These are phyloP conservation scores for Ditula angustiorana DNA, from an alignment of 2,888 invertebrate species.

Conservation along the genomic window DNA sequence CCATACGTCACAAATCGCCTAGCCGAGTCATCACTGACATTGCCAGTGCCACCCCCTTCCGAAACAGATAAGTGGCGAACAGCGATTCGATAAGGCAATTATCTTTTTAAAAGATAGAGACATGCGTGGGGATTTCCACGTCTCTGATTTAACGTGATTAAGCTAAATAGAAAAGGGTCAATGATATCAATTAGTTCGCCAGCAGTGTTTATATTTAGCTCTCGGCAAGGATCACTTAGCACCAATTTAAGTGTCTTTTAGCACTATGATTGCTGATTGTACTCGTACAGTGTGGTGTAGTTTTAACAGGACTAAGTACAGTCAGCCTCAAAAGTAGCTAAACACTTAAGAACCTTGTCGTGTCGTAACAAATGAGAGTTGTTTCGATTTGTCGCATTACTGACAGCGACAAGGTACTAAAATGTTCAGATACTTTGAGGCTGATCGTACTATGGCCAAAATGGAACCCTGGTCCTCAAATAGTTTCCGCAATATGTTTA, in stretches of 20 bases:
- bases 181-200: conserved; percentile 15
- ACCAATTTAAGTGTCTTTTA: conserved; percentile 27
- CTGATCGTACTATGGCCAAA: too few relatives aligned
- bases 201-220: not conserved
- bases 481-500: too few relatives aligned
- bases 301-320: too few relatives aligned
- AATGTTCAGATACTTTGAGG: too few relatives aligned
- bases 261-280: conserved; percentile 8
- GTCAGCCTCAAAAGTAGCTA: too few relatives aligned
- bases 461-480: too few relatives aligned
- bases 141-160: not conserved
- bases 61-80: not conserved
- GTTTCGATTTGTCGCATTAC: too few relatives aligned
- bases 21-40: too few relatives aligned
- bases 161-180: not conserved
- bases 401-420: too few relatives aligned
- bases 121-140: conserved; percentile 2
- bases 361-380: too few relatives aligned
- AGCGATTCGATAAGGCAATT: not conserved
- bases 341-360: too few relatives aligned
- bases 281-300: not conserved
- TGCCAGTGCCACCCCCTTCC: too few relatives aligned
- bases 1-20: not conserved
- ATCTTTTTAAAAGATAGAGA: not conserved
- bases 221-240: conserved; percentile 6